phyloP scores from a whole-genome alignment of 2,113 vertebrate genomes.

The Phalacrocorax brasilianus region DNA sequence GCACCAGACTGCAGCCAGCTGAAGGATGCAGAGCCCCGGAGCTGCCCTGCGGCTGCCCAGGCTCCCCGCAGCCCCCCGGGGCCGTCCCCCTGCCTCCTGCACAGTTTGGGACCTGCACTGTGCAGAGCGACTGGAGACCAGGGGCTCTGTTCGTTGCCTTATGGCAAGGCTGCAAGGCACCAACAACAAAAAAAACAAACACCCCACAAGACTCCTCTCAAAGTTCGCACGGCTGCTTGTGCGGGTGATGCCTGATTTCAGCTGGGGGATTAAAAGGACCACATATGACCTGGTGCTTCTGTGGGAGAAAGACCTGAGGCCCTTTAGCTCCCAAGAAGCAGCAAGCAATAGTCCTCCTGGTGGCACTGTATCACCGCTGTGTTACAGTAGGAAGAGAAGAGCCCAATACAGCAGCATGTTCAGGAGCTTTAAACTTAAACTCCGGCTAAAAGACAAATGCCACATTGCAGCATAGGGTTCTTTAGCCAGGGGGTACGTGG shows the following conservation, averaged over 20 bases:
- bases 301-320: neutral
- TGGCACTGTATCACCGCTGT: neutral
- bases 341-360: neutral
- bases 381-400: neutral
- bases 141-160: neutral
- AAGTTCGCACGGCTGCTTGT: fast-evolving
- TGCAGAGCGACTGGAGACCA: fast-evolving
- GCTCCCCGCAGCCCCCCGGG: fast-evolving
- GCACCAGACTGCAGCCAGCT: neutral
- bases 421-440: neutral
- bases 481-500: neutral
- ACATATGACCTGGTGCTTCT: neutral
- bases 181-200: neutral
- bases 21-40: neutral
- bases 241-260: neutral
- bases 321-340: neutral
- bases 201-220: too few species aligned
- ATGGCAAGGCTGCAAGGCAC: neutral
- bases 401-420: neutral
- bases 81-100: neutral
- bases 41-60: neutral
- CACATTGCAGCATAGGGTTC: neutral
- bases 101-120: neutral
- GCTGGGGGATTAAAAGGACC: neutral
- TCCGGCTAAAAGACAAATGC: neutral